Evolutionary conservation across 53 echinoderm and acorn worm genomes (phyloP).

Genomic region (Henricia sp.): DNA sequence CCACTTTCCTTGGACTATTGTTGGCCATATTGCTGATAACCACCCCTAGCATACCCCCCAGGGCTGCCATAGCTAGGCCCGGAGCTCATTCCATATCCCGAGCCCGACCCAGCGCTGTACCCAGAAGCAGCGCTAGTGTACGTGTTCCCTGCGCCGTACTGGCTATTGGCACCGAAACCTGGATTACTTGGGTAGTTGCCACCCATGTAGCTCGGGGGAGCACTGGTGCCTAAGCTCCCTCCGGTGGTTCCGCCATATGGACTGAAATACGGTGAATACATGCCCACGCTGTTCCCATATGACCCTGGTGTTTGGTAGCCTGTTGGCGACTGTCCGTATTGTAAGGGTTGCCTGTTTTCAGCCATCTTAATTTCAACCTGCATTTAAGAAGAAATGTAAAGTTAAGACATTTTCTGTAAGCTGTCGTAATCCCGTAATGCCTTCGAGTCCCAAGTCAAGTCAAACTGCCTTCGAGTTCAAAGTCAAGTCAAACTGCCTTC

Average conservation of each 20-base stretch:
- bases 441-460: too few relatives aligned
- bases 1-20: not conserved
- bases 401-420: too few relatives aligned
- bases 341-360: conserved; percentile 40
- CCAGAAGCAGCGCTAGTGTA: conserved; percentile 33
- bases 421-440: too few relatives aligned
- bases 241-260: conserved; percentile 21
- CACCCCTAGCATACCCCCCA: conserved; percentile 33
- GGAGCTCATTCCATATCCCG: conserved; percentile 12
- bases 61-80: conserved; percentile 13
- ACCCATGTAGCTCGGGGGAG: conserved; percentile 23
- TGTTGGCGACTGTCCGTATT: not conserved
- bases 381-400: too few relatives aligned
- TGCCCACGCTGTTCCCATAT: conserved; percentile 37
- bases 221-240: not conserved
- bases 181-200: conserved; percentile 27
- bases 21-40: conserved; percentile 35
- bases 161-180: conserved; percentile 13
- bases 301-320: conserved; percentile 13
- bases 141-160: not conserved
- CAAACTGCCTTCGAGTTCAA: too few relatives aligned
- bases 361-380: conserved; percentile 54
- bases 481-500: too few relatives aligned
- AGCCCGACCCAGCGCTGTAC: conserved; percentile 15
- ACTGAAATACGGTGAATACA: conserved; percentile 30